A percentile compares a stretch with the other conserved stretches of the same genome.
Evolutionary conservation across 2,113 vertebrate species (phyloP).

Genomic region (Lichenostomus cassidix): DNA sequence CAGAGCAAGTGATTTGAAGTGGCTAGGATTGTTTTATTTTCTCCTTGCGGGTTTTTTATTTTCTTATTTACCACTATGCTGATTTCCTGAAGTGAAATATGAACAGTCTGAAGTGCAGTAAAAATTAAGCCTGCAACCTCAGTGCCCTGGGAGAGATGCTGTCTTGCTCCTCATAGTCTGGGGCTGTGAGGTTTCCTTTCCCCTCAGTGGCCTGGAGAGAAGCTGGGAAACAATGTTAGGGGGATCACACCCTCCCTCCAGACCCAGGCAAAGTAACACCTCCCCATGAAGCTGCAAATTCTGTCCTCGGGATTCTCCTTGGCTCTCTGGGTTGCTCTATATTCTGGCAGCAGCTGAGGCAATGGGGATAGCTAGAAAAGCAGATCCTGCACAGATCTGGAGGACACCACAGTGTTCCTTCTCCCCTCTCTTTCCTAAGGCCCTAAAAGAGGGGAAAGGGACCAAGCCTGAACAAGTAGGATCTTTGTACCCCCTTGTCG

Average conservation of each 20-base stretch:
- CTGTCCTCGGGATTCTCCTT: background rate
- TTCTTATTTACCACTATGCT: background rate
- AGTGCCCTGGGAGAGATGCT: background rate
- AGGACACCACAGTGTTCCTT: background rate
- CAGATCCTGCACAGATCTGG: background rate
- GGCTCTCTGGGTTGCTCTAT: background rate
- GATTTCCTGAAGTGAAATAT: background rate
- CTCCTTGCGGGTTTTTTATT: background rate
- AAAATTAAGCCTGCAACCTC: background rate
- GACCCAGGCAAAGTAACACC: background rate
- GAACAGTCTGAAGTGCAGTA: background rate
- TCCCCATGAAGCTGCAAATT: background rate
- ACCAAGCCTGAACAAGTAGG: background rate
- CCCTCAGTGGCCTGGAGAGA: background rate
- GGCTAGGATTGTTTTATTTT: background rate
- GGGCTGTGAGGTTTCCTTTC: background rate
- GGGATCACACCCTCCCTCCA: background rate
- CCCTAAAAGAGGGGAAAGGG: background rate
- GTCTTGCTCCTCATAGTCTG: background rate
- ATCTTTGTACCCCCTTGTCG: background rate
- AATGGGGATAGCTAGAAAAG: background rate
- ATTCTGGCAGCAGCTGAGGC: background rate
- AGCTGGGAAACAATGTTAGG: accelerated
- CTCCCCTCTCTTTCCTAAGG: background rate
- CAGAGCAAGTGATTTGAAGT: background rate